A percentile compares a stretch with the other conserved stretches of the same genome.
phyloP scores from a whole-genome alignment of 2,113 vertebrate species.

The Lamprologus sp. region DNA sequence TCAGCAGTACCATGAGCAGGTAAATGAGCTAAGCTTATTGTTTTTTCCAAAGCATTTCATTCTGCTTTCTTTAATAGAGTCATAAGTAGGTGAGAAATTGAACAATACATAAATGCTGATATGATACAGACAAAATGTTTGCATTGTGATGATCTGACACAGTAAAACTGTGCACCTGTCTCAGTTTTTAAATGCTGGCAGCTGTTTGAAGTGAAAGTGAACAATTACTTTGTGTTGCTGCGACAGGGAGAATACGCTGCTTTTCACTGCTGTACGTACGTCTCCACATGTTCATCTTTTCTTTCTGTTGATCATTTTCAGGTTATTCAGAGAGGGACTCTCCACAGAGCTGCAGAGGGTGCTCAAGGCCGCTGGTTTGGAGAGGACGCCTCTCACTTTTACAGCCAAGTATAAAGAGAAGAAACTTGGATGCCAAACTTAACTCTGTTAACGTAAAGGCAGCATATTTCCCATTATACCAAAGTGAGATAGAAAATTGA shows the following conservation, averaged over 20 bases:
- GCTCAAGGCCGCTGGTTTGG: constrained; percentile 62
- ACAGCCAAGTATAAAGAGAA: constrained; percentile 75
- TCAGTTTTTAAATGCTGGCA: background rate
- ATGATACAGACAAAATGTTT: background rate
- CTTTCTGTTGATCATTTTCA: constrained; percentile 23
- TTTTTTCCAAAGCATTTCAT: background rate
- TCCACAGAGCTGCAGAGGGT: constrained; percentile 66
- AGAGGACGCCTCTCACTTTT: constrained; percentile 74
- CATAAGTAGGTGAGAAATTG: background rate
- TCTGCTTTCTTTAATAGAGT: background rate
- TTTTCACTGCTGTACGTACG: background rate
- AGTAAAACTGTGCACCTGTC: background rate
- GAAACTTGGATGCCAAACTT: background rate
- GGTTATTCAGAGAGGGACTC: constrained; percentile 61
- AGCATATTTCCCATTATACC: background rate
- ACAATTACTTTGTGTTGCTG: background rate
- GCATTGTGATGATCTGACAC: background rate
- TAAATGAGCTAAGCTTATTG: constrained; percentile 9
- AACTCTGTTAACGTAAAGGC: background rate
- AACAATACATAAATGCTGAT: background rate
- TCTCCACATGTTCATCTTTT: background rate
- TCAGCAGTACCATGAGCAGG: constrained; percentile 58
- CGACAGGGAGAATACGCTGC: background rate
- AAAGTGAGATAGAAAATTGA: background rate
- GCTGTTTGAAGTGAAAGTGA: background rate